A percentile compares a stretch with the other conserved stretches of the same genome.
phyloP scores from a whole-genome alignment of 2,797 vertebrate species.

The Momotus momota region DNA sequence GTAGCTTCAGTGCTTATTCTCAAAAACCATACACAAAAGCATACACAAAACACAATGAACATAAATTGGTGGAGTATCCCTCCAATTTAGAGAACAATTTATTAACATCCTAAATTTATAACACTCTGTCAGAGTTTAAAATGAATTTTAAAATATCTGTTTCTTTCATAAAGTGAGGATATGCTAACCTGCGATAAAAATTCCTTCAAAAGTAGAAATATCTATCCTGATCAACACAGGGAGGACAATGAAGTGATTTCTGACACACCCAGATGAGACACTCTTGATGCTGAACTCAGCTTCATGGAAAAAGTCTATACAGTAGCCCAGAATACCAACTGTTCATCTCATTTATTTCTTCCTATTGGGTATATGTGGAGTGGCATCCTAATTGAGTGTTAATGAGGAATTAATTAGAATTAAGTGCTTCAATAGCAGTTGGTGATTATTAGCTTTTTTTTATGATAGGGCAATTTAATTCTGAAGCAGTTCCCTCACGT shows the following conservation, averaged over 20 bases:
- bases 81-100: background rate
- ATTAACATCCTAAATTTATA: background rate
- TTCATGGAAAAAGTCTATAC: background rate
- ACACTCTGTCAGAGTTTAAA: background rate
- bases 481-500: background rate
- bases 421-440: constrained; percentile 40
- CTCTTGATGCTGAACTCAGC: background rate
- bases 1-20: background rate
- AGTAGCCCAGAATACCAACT: constrained; percentile 5
- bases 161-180: background rate
- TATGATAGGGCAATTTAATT: constrained; percentile 34
- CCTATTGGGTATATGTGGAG: constrained; percentile 46
- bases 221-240: background rate
- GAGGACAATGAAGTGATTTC: background rate
- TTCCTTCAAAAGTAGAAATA: background rate
- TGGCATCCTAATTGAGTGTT: constrained; percentile 48
- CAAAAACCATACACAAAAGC: background rate
- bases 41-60: background rate
- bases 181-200: background rate
- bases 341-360: constrained; percentile 57
- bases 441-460: constrained; percentile 56
- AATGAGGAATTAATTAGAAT: constrained; percentile 67
- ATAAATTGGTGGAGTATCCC: background rate
- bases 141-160: background rate
- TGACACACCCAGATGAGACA: background rate